A percentile compares a stretch with the other conserved stretches of the same genome.
phyloP scores from a whole-genome alignment of 2,797 vertebrate species.

The Pristis pectinata region DNA sequence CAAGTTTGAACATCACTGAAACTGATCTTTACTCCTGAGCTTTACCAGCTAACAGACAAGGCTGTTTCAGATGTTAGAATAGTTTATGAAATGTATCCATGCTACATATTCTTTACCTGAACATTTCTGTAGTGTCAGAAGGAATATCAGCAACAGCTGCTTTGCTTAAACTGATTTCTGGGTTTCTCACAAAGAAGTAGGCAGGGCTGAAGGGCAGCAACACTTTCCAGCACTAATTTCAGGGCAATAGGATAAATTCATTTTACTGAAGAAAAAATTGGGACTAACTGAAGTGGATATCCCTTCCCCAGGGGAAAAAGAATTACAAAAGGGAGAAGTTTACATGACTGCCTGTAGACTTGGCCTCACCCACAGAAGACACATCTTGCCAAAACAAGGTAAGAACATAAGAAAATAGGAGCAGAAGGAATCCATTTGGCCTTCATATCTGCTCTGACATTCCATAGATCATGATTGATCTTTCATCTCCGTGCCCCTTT shows the following conservation, averaged over 20 bases:
- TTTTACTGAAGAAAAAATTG: neutral
- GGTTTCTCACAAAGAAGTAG: neutral
- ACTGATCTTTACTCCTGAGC: neutral
- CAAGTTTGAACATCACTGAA: neutral
- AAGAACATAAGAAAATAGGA: no score
- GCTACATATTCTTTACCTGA: neutral
- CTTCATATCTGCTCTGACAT: no score
- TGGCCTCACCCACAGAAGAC: neutral
- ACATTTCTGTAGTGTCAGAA: neutral
- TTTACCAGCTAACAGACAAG: neutral
- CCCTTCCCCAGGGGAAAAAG: neutral
- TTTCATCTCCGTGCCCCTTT: no score
- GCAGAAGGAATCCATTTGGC: no score
- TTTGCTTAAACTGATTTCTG: no score
- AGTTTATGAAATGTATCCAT: neutral
- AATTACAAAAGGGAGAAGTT: neutral
- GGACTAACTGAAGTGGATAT: neutral
- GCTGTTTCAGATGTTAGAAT: neutral
- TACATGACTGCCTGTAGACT: neutral
- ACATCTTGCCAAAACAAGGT: neutral
- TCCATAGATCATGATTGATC: no score
- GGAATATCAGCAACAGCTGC: neutral
- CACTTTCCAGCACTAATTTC: neutral
- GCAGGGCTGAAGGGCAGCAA: neutral
- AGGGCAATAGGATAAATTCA: neutral